Evolutionary conservation across 2,888 invertebrate species (phyloP).

Genomic region (Mermis nigrescens): DNA sequence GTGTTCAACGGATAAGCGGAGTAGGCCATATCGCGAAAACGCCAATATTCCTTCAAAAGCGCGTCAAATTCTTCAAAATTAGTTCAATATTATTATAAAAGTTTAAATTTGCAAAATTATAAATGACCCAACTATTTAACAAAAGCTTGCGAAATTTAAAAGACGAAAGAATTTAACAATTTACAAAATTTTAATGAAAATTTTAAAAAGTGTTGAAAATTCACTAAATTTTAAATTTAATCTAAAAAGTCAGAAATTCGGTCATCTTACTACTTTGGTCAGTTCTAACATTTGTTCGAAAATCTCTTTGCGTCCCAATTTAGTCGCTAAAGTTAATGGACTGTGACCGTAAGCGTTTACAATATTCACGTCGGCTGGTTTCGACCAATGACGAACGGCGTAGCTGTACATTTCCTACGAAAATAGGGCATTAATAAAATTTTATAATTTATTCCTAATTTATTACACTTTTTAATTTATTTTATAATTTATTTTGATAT

Average conservation of each 20-base stretch:
- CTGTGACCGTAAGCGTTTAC: constrained; percentile 72
- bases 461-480: too few species aligned
- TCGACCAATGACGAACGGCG: constrained; percentile 76
- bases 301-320: constrained; percentile 80
- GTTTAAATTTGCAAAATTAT: too few species aligned
- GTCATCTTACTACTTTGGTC: constrained; percentile 35
- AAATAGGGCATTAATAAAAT: constrained; percentile 3
- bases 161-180: too few species aligned
- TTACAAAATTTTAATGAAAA: too few species aligned
- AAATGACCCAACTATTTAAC: too few species aligned
- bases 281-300: constrained; percentile 95
- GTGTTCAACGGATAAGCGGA: constrained; percentile 91
- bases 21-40: constrained; percentile 94
- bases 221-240: too few species aligned
- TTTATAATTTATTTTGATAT: too few species aligned
- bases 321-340: constrained; percentile 83
- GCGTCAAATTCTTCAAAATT: neutral
- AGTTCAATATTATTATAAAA: neutral
- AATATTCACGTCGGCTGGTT: constrained; percentile 75
- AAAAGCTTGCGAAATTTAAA: too few species aligned
- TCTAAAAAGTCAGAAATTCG: neutral
- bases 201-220: too few species aligned
- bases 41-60: constrained; percentile 78
- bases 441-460: too few species aligned
- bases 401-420: constrained; percentile 90